phyloP scores from a whole-genome alignment of 37 sponge, comb jelly and placozoan species.

The Tethya wilhelma region DNA sequence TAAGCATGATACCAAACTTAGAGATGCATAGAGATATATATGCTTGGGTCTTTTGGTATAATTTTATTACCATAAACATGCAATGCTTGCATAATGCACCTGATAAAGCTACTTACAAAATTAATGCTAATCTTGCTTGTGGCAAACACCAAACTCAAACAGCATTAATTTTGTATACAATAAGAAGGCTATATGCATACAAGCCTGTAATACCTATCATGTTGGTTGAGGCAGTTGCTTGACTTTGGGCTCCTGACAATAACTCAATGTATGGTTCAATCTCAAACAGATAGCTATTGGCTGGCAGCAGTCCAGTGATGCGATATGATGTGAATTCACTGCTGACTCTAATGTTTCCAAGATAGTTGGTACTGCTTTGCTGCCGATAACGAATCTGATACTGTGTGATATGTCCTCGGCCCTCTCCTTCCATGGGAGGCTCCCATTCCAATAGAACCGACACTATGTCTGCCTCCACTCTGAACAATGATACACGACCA shows the following conservation, averaged over 20 bases:
- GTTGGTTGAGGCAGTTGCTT: background rate
- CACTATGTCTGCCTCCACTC: constrained; percentile 9
- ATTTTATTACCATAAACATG: too few relatives aligned
- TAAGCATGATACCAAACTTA: too few relatives aligned
- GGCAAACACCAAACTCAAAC: too few relatives aligned
- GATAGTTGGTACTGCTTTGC: background rate
- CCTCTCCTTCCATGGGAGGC: constrained; percentile 4
- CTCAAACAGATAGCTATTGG: background rate
- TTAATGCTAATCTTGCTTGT: too few relatives aligned
- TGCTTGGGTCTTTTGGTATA: too few relatives aligned
- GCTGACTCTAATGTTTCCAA: background rate
- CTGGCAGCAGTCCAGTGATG: constrained; percentile 18
- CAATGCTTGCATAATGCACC: too few relatives aligned
- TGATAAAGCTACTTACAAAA: too few relatives aligned
- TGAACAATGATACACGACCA: constrained; percentile 12
- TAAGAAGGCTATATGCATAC: background rate
- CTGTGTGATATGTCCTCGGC: constrained; percentile 14
- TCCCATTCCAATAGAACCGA: constrained; percentile 37
- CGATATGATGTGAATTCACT: background rate
- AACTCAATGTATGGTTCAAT: background rate
- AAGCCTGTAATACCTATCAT: too few relatives aligned
- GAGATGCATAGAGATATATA: too few relatives aligned
- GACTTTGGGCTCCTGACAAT: background rate
- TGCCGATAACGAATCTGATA: constrained; percentile 20
- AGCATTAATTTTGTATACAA: too few relatives aligned